phyloP scores from a whole-genome alignment of 2,888 invertebrate genomes.

The Thalpophila matura region DNA sequence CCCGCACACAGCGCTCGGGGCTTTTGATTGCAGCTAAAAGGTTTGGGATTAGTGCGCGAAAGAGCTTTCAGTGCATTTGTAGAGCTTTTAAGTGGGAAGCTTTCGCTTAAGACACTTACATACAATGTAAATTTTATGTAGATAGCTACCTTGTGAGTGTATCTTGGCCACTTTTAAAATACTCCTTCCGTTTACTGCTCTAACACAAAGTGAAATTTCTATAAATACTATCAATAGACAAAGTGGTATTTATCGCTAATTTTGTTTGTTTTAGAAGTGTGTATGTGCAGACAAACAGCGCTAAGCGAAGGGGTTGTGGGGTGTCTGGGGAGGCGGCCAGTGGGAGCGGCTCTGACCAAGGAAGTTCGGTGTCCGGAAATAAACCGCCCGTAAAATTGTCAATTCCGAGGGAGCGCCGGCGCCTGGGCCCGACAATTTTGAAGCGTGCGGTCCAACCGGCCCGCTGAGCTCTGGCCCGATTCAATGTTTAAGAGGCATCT shows the following conservation, averaged over 20 bases:
- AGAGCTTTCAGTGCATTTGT: constrained; percentile 91
- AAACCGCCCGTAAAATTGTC: constrained; percentile 94
- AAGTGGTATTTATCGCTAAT: constrained; percentile 49
- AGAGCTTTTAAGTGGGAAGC: constrained; percentile 91
- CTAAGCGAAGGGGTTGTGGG: constrained; percentile 78
- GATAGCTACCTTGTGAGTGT: constrained; percentile 76
- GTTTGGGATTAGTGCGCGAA: constrained; percentile 91
- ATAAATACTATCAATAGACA: constrained; percentile 31
- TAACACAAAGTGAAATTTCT: constrained; percentile 36
- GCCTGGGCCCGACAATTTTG: constrained; percentile 84
- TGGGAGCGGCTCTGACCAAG: constrained; percentile 82
- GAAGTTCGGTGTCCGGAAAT: constrained; percentile 91
- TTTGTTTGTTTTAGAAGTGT: constrained; percentile 65
- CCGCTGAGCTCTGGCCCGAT: constrained; percentile 63
- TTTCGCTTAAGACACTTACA: constrained; percentile 91
- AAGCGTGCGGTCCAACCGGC: constrained; percentile 72
- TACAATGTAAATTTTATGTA: constrained; percentile 90
- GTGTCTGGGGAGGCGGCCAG: constrained; percentile 67
- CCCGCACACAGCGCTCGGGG: constrained; percentile 83
- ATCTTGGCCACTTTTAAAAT: constrained; percentile 58
- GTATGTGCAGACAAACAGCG: constrained; percentile 71
- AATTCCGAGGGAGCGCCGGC: constrained; percentile 90
- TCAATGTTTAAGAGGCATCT: constrained; percentile 68
- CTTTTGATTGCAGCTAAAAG: constrained; percentile 91
- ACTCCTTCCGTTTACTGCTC: constrained; percentile 51